Evolutionary conservation across 64 coral and sea anemone genomes (phyloP).

Genomic region (Pocillopora damicornis): DNA sequence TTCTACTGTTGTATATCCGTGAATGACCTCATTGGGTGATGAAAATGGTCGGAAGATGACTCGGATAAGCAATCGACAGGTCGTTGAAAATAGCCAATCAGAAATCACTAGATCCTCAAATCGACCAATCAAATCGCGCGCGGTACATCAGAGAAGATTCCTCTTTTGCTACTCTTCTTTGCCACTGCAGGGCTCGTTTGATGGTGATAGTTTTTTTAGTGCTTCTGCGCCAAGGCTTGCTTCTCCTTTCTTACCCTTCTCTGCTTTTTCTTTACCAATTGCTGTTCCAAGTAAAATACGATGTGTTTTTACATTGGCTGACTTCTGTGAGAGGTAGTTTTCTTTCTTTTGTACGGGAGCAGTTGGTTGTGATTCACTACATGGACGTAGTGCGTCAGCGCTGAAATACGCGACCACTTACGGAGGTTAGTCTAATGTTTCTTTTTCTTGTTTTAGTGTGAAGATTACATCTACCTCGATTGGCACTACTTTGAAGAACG

Average conservation of each 20-base stretch:
- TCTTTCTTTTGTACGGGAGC: constrained; percentile 14
- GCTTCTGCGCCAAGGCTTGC: constrained; percentile 41
- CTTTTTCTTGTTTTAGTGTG: constrained; percentile 2
- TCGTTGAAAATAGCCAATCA: constrained; percentile 6
- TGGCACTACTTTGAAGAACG: neutral
- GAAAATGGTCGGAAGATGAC: neutral
- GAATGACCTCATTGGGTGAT: constrained; percentile 13
- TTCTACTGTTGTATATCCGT: constrained; percentile 1
- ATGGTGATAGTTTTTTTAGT: constrained; percentile 35
- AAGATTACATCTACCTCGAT: neutral
- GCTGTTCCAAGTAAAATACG: constrained; percentile 15
- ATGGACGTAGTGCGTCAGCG: constrained; percentile 6
- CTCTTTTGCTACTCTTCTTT: constrained; percentile 7
- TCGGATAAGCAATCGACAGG: constrained; percentile 9
- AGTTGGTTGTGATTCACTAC: neutral
- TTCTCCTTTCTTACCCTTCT: constrained; percentile 27
- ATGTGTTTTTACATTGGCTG: constrained; percentile 15
- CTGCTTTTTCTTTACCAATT: constrained; percentile 30
- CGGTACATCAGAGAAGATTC: constrained; percentile 1
- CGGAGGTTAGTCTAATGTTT: constrained; percentile 6
- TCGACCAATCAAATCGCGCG: constrained; percentile 8
- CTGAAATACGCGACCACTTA: constrained; percentile 15
- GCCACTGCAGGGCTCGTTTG: constrained; percentile 32
- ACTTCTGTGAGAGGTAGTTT: constrained; percentile 21
- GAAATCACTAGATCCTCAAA: neutral